Evolutionary conservation across 2,797 vertebrate genomes (phyloP), one percentile per base, ranked within the genome.

Genomic region (Trematomus bernacchii): DNA sequence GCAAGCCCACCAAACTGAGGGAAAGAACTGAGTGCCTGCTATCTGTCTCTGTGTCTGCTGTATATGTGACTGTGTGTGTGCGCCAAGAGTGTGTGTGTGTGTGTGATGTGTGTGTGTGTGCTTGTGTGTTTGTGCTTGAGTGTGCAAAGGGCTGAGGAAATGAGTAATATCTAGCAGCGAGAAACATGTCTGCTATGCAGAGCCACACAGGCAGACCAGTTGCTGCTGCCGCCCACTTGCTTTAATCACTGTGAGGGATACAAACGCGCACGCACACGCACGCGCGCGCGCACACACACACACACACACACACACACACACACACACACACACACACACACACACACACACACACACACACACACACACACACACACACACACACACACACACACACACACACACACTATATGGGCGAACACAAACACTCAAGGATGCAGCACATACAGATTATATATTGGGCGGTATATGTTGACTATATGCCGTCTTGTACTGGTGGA

Each of bases 131-230:
- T 82, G 80, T 80, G 87, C 77, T 83, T 76, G 80, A 51, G 74
- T 92, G 89, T 88, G 92, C 91, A 94, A 92, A 94, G 87, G 90
- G 89, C 93, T 95, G 87, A 95, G 95, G 94, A 95, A 95, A 94
- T 96, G 94, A 95, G 94, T 96, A 96, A 96, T 96, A 95, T 94
- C 94, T 91, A 93, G 92, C 93, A 94, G 89, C 93, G 94, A 94
- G 94, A 94, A 94, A 92, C 93, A 93, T 94, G 93, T 94, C 95
- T 95, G 95, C 94, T 94, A 91, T 93, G 93, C 95, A 92, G 89
- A 93, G 92, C 93, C 94, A 94, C 93, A 93, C 90, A 94, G 85
- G 90, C 93, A 94, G 94, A 93, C 95, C 94, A 94, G 94, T 95
- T 95, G 95, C 95, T 94, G 91, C 89, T 93, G 88, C 93, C 95